Evolutionary conservation across 92 coral and sea anemone species (phyloP).

Genomic region (Phenganax marumi): DNA sequence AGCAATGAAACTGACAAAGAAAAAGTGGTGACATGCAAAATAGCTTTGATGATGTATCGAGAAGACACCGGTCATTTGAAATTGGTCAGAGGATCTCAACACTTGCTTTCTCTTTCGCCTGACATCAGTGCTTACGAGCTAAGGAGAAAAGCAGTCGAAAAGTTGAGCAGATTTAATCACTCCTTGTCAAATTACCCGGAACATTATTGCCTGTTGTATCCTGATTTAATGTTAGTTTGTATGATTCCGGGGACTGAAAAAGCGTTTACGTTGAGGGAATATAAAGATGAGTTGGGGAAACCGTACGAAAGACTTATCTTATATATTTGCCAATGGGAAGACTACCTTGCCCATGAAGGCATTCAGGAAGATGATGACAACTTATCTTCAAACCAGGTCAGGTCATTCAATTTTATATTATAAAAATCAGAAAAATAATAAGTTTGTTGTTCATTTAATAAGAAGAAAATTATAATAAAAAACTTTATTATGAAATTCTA

Average conservation of each 20-base stretch:
- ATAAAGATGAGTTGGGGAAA: slow-evolving; percentile 13
- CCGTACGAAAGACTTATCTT: slow-evolving; percentile 11
- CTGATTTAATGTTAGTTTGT: slow-evolving; percentile 8
- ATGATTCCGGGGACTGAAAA: slow-evolving; percentile 21
- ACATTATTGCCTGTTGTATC: slow-evolving; percentile 21
- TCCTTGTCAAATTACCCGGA: slow-evolving; percentile 8
- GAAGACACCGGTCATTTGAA: slow-evolving; percentile 13
- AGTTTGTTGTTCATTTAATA: no score
- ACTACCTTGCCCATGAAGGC: slow-evolving; percentile 16
- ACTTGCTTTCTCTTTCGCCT: no score
- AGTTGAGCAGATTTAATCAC: slow-evolving; percentile 21
- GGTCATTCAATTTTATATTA: no score
- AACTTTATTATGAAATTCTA: no score
- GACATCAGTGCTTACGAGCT: not conserved
- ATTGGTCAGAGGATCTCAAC: slow-evolving; percentile 27
- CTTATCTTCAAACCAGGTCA: not conserved
- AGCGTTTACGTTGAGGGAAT: slow-evolving; percentile 17
- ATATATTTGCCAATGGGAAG: not conserved
- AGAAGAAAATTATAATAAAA: no score
- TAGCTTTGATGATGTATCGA: slow-evolving; percentile 19
- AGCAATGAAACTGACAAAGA: slow-evolving; percentile 9
- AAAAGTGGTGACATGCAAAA: slow-evolving; percentile 11
- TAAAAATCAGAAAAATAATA: no score
- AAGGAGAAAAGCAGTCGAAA: not conserved
- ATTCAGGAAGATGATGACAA: slow-evolving; percentile 4